phyloP scores from a whole-genome alignment of 1,140 invertebrate species.

The Nomia melanderi region DNA sequence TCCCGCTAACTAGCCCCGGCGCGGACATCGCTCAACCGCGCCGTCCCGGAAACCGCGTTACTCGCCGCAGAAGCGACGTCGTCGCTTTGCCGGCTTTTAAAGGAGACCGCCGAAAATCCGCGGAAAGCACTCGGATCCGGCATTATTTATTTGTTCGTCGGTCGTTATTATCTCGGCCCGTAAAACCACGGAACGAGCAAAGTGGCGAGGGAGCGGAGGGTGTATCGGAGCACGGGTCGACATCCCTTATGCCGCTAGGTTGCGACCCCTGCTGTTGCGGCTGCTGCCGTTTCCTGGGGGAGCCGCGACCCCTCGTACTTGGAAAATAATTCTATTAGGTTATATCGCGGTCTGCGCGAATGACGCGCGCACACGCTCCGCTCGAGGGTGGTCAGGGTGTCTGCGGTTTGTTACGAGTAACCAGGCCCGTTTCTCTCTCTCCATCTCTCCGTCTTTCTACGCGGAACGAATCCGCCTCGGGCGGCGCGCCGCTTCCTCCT shows the following conservation, averaged over 20 bases:
- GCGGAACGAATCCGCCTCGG: conserved; percentile 38
- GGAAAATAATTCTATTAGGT: conserved; percentile 79
- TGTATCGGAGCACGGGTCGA: conserved; percentile 24
- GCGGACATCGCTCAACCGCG: conserved; percentile 10
- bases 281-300: conserved; percentile 66
- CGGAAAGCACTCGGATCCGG: background rate
- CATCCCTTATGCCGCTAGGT: conserved; percentile 51
- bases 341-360: conserved; percentile 72
- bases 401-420: conserved; percentile 64
- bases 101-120: background rate
- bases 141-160: conserved; percentile 39
- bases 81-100: too few relatives aligned
- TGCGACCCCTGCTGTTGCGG: conserved; percentile 68
- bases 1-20: conserved; percentile 5
- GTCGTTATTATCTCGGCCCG: conserved; percentile 47
- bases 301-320: conserved; percentile 72
- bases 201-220: conserved; percentile 37
- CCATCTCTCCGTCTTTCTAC: background rate
- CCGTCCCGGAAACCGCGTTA: background rate
- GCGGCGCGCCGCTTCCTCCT: conserved; percentile 32
- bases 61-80: background rate
- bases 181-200: conserved; percentile 48
- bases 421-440: conserved; percentile 12
- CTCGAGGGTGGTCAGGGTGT: conserved; percentile 57
- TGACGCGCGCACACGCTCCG: conserved; percentile 62